Evolutionary conservation across 2,113 vertebrate genomes (phyloP), one percentile per base, ranked within the genome.

Genomic region (Halcyon malimbica): DNA sequence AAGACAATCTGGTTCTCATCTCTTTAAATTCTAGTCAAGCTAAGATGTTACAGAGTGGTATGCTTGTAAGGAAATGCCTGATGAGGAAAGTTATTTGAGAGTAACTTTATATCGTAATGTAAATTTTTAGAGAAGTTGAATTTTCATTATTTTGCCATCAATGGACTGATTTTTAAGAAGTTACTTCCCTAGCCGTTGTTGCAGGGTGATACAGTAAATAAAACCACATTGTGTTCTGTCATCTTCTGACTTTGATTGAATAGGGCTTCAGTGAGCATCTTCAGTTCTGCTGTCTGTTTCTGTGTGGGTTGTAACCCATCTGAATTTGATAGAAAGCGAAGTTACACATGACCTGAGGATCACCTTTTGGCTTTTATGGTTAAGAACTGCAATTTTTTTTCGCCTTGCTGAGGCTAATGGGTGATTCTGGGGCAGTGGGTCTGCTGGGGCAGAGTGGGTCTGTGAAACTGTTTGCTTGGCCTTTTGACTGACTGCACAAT

Each of bases 391-490:
- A 25, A 18, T 35, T 81, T 70, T 51, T 51, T 80, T 77, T 17
- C 31, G 23, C 42, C 23, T 64, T 79, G 35, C 44, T 83, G 74
- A 33, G 26, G 20, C 75, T 83, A 59, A 64, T 70, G 62, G 48
- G 35, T 59, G 56, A 64, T 91, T 79, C 74, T 79, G 70, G 67
- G 77, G 70, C 88, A 95, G 89, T 31, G 56, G 46, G 64, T 94
- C 93, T 92, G 9, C 65, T 78, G 75, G 63, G 80, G 56, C 62
- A 17, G n/a, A 83, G 60, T 59, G 82, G 65, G 67, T 86, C 80
- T 71, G 83, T 93, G 82, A 93, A 94, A 95, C 83, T 97, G 89
- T 98, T 98, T 98, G 95, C 91, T 98, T 98, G 90, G 90, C 75
- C 93, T 98, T 97, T 95, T 95, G 88, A 97, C 93, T 96, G 85